phyloP scores from a whole-genome alignment of 1,140 invertebrate species.

The Ridgeia piscesae region DNA sequence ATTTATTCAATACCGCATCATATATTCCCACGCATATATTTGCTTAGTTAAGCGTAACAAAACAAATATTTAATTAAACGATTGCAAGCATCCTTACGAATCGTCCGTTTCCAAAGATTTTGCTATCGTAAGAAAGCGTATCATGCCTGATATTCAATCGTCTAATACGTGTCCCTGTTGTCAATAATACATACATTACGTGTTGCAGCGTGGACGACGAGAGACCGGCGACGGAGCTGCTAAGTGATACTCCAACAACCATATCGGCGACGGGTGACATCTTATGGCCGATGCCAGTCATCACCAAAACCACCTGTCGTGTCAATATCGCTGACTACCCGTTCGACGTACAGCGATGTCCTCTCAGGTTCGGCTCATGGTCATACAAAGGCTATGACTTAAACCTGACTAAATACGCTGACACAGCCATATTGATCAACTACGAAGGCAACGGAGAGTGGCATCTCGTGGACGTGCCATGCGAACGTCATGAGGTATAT shows the following conservation, averaged over 20 bases:
- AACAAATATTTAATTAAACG: no score
- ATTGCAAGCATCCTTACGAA: no score
- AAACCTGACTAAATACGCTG: slow-evolving; percentile 65
- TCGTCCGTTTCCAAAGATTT: no score
- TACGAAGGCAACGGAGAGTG: neutral
- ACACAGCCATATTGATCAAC: neutral
- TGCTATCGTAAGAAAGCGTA: no score
- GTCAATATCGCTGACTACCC: slow-evolving; percentile 88
- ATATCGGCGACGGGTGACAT: slow-evolving; percentile 72
- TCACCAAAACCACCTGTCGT: slow-evolving; percentile 97
- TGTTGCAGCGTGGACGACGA: no score
- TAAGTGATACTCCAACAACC: neutral
- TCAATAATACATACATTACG: no score
- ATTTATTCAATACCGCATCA: no score
- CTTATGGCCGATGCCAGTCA: slow-evolving; percentile 91
- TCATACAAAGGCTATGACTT: slow-evolving; percentile 67
- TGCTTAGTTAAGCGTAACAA: no score
- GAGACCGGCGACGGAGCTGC: no score
- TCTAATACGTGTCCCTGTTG: no score
- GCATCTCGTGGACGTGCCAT: neutral
- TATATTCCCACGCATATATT: no score
- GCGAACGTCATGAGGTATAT: neutral
- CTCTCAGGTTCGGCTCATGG: slow-evolving; percentile 87
- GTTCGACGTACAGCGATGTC: slow-evolving; percentile 89
- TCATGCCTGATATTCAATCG: no score